Base-by-base conservation (phyloP, 2,113 vertebrate species). In the Apistogramma diplotaenia region DNA sequence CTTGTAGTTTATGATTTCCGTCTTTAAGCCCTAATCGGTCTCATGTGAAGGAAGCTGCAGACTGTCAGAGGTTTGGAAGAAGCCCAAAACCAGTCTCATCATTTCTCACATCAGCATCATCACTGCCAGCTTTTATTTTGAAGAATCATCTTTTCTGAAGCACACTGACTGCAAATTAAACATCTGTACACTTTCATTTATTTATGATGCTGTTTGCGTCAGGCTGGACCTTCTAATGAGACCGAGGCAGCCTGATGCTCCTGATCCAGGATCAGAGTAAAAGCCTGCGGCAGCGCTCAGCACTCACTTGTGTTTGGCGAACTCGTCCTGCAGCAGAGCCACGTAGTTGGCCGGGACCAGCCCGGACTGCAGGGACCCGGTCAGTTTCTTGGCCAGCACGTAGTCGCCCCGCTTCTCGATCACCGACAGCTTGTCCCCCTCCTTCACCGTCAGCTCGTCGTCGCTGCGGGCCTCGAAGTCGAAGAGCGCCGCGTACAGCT, bases 321-420 rank as follows among this genome's bases (percentile, higher is more conserved):
- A 95, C 82, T 93, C 91, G 89, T 97, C 96, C 61, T 95, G 94
- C 76, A 96, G 93, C 81, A 95, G 91, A 84, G 96, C 95, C 89
- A 98, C 95, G 27, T 95, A 96, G n/a, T 94, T 96, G 7, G 97
- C 89, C 0, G 97, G 97, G 27, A 98, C 92, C 1, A 98, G 95
- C 11, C 97, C 97, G 23, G 92, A 83, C 82, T 96, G 87, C 33
- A 95, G 93, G 1, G 92, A 93, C 1, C 96, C 96, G 0, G 96
- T 96, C 8, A 97, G 94, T 82, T 96, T 95, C 83, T 95, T 95
- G 60, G 96, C 97, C 2, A 97, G 60, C 18, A 98, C 95, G 83
- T 95, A 97, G 0, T 96, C 93, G 0, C 96, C 97, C 25, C 97
- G 95, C 81, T 97, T 96, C 82, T 94, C 93, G 56, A 98, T 93